These are phyloP conservation scores for Caenorhabditis drosophilae DNA, from an alignment of 2,888 invertebrate species.

Conservation along the genomic window DNA sequence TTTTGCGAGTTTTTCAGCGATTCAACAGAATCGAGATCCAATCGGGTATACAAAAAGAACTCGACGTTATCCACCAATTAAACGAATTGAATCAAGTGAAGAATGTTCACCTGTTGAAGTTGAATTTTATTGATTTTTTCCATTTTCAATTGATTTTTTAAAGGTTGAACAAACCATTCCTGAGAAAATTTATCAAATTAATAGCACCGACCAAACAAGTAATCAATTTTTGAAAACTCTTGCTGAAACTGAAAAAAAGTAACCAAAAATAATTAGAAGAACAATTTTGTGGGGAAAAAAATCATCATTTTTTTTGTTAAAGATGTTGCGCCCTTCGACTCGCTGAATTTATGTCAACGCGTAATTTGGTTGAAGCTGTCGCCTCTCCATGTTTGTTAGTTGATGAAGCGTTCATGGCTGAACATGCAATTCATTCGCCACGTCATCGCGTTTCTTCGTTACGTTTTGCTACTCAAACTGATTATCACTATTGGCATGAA, in stretches of 20 bases:
- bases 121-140: too few species aligned
- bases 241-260: slow-evolving; percentile 21
- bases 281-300: neutral
- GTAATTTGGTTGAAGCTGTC: slow-evolving; percentile 44
- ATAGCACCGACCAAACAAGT: slow-evolving; percentile 13
- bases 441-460: slow-evolving; percentile 24
- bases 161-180: too few species aligned
- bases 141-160: too few species aligned
- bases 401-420: slow-evolving; percentile 41
- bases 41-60: slow-evolving; percentile 68
- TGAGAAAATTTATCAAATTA: too few species aligned
- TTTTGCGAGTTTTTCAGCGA: slow-evolving; percentile 45
- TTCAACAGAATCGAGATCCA: slow-evolving; percentile 68
- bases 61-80: slow-evolving; percentile 62
- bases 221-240: slow-evolving; percentile 18
- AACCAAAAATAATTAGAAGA: neutral
- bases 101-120: slow-evolving; percentile 43
- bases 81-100: slow-evolving; percentile 39
- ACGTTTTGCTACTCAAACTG: slow-evolving; percentile 53
- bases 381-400: slow-evolving; percentile 37
- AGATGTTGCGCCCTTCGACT: slow-evolving; percentile 35
- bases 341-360: slow-evolving; percentile 31
- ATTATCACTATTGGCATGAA: slow-evolving; percentile 67
- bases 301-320: neutral
- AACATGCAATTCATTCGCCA: slow-evolving; percentile 25